Base-by-base conservation (phyloP, 2,888 invertebrate species). In the Silvanus unidentatus region DNA sequence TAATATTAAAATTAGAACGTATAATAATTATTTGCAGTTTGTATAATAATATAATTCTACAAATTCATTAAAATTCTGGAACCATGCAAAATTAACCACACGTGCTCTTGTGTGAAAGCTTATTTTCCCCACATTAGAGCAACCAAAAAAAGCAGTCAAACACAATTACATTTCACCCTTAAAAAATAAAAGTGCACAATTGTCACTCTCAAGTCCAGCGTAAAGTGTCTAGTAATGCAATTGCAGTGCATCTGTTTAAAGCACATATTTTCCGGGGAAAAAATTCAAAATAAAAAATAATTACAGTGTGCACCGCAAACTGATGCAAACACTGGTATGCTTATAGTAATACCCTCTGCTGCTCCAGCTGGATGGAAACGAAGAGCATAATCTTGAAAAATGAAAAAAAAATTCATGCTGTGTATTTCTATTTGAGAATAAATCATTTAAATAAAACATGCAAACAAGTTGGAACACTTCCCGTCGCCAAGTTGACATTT, bases 51-150 rank as follows among this genome's bases (percentile, higher is more conserved):
- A 32, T 8, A 5, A 22, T 13, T 2, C 11, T 27, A 14, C 22
- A 37, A 29, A 40, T 40, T 45, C 39, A 44, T 49, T 49, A 46
- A 49, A 49, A 49, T 49, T 49, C 46, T 29, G 37, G 35, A 28
- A n/a, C 32, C 46, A 43, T 45, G 39, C 14, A 42, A 37, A 46
- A 49, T 47, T 47, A 46, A 32, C 8, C 38, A 41, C 43, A 45
- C 36, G 35, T 49, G 43, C 38, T 44, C 32, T 32, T 40, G 34
- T 40, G 48, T 38, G 22, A 22, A 22, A 22, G 22, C 22, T 22
- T 22, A 22, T 22, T 22, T n/a, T 32, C 6, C 4, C 22, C 32
- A 32, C 32, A 4, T 12, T 32, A 32, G n/a, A n/a, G n/a, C n/a
- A n/a, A n/a, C n/a, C 32, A 32, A 32, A 32, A 22, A 22, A 22